Evolutionary conservation across 2,113 vertebrate genomes (phyloP).

Genomic region (Hystrix brachyura): DNA sequence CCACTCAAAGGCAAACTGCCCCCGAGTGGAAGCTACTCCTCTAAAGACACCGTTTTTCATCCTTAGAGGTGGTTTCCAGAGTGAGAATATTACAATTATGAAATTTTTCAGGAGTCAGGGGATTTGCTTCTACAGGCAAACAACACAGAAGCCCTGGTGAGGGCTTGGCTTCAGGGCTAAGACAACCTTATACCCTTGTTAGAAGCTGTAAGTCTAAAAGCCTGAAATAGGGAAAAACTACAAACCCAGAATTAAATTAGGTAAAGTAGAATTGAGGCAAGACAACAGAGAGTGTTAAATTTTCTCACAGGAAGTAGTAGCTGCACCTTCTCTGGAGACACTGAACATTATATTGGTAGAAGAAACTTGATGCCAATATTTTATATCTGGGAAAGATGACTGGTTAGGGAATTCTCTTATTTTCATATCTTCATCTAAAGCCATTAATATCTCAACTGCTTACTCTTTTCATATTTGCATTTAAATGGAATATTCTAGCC

Average conservation of each 20-base stretch:
- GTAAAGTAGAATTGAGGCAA: not conserved
- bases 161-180: not conserved
- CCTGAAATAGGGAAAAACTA: not conserved
- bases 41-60: not conserved
- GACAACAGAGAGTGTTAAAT: not conserved
- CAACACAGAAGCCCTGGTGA: not conserved
- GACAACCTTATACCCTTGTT: fast-evolving
- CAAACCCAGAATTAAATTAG: not conserved
- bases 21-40: not conserved
- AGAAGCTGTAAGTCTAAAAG: not conserved
- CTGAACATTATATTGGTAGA: not conserved
- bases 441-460: slow-evolving; percentile 9
- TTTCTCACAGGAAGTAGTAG: not conserved
- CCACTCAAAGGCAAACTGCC: not conserved
- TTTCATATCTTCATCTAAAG: slow-evolving; percentile 10
- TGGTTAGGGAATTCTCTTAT: not conserved
- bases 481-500: slow-evolving; percentile 35
- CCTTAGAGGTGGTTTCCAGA: not conserved
- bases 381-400: not conserved
- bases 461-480: slow-evolving; percentile 41
- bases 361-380: not conserved
- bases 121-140: not conserved
- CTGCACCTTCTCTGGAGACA: not conserved
- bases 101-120: not conserved
- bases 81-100: not conserved